Base-by-base conservation (phyloP, 2,888 invertebrate genomes). In the Agrotis ipsilon region DNA sequence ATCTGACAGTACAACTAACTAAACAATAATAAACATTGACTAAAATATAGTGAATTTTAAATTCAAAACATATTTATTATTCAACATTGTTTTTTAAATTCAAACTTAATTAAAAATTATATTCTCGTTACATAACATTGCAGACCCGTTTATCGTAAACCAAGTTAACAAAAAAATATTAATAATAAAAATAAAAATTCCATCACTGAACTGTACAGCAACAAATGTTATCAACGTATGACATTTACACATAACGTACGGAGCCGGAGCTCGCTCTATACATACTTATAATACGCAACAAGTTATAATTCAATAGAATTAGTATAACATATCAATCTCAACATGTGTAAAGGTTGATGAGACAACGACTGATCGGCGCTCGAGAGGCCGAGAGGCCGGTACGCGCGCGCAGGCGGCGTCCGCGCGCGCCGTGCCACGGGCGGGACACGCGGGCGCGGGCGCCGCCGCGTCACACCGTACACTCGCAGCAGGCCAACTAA, bases 271-370 rank as follows among this genome's bases (percentile, higher is more conserved):
- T 81, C 86, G 80, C 86, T 81, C 86, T 82, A 85, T 87, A 89
- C 88, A 88, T 86, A 93, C 94, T 93, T 95, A 95, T 92, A 94
- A 94, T 94, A 95, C 93, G 94, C 95, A 95, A 95, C 96, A 95
- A 96, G 94, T 94, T 90, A 94, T 92, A 95, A 95, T 95, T 95
- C 94, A 95, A 95, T 96, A 95, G 94, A 96, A 96, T 96, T 95
- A 95, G 94, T 94, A 94, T 95, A 95, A 96, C 95, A 95, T 95
- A 94, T 95, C 95, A 95, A 95, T 94, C 93, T 95, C 95, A 95
- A 96, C 96, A 94, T 94, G 96, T 96, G 96, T 96, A 96, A 94
- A 95, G 94, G 94, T 92, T 90, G 94, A 94, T 92, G 94, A 93
- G 93, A 92, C 93, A 89, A 90, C 92, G 93, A 90, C 92, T 87